Evolutionary conservation across 1,140 invertebrate genomes (phyloP), one percentile per base, ranked within the genome.

Genomic region (Drosophila bifasciata): DNA sequence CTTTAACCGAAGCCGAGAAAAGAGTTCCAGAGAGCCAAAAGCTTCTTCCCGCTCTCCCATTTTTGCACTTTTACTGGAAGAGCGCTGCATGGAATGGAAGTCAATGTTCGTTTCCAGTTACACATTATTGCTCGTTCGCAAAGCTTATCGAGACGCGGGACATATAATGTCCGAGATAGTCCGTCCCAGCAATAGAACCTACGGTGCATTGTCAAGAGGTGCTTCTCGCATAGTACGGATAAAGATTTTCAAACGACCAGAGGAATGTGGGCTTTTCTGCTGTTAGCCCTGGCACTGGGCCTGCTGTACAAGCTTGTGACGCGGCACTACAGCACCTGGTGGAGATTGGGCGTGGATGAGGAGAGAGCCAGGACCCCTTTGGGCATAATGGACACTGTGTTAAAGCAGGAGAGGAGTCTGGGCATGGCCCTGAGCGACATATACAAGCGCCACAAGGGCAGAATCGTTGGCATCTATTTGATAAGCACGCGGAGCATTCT

Each of bases 401-500:
- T 70, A 17, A 77, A 76, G 32, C 39, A 56, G 11, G 19, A 79
- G 32, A 44, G 53, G 0, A 53, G 72, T 15, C 73, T 91, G 41
- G 89, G 89, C 9, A 23, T 76, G 16, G 63, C 62, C 0, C 15
- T 90, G 3, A 46, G 57, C 8, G 79, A 91, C 44, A 43, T 91
- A 6, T 91, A 91, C 17, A 57, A 68, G 7, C 50, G 53, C 1
- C 78, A 63, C 25, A 53, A 19, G 9, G 41, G 58, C 1, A 72
- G 70, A 36, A 55, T 91, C 43, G 76, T 91, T 15, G 90, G 90
- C 7, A 73, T 91, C 11, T 91, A 91, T 57, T 56, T 91, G 53
- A 60, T 81, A 11, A 53, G 85, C 43, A 63, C 73, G 9, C 92
- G 92, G 0, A 73, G 51, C 0, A 53, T 93, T 0, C 23, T 93